These are phyloP conservation scores for Carposina sasakii DNA, from an alignment of 1,140 invertebrate genomes.

Conservation along the genomic window DNA sequence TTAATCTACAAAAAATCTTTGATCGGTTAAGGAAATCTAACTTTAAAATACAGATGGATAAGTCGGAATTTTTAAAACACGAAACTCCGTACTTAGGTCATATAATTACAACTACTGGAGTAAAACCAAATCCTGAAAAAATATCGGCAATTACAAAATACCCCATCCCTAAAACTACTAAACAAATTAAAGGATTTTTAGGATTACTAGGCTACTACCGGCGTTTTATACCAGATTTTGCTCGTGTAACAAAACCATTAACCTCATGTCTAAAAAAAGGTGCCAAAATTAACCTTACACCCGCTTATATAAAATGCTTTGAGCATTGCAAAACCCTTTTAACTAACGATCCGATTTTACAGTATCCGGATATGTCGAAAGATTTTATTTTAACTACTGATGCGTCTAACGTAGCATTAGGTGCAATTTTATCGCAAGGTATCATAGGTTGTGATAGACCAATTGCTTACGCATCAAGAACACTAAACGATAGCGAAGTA, in stretches of 20 bases:
- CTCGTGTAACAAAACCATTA: slow-evolving; percentile 12
- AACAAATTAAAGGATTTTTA: slow-evolving; percentile 32
- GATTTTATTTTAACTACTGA: slow-evolving; percentile 24
- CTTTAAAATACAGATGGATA: slow-evolving; percentile 34
- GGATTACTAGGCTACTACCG: slow-evolving; percentile 36
- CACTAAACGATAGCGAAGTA: slow-evolving; percentile 5
- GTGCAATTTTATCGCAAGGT: slow-evolving; percentile 25
- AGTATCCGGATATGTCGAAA: slow-evolving; percentile 24
- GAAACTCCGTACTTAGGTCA: slow-evolving; percentile 30
- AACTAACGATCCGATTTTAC: slow-evolving; percentile 10
- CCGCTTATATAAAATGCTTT: slow-evolving; percentile 7
- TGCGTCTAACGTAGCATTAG: slow-evolving; percentile 23
- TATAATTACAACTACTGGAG: slow-evolving; percentile 23
- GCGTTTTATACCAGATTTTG: slow-evolving; percentile 30
- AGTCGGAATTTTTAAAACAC: slow-evolving; percentile 11
- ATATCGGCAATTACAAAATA: slow-evolving; percentile 26
- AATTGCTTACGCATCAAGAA: slow-evolving; percentile 9
- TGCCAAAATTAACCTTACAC: slow-evolving; percentile 3
- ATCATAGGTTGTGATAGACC: slow-evolving; percentile 14
- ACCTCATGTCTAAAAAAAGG: slow-evolving; percentile 21
- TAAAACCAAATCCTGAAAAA: slow-evolving; percentile 32
- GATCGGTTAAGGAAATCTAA: slow-evolving; percentile 24
- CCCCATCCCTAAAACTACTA: slow-evolving; percentile 22
- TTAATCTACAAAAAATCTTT: slow-evolving; percentile 26
- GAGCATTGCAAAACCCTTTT: slow-evolving; percentile 10